Base-by-base conservation (phyloP, 2,113 vertebrate species). In the Scortum barcoo region DNA sequence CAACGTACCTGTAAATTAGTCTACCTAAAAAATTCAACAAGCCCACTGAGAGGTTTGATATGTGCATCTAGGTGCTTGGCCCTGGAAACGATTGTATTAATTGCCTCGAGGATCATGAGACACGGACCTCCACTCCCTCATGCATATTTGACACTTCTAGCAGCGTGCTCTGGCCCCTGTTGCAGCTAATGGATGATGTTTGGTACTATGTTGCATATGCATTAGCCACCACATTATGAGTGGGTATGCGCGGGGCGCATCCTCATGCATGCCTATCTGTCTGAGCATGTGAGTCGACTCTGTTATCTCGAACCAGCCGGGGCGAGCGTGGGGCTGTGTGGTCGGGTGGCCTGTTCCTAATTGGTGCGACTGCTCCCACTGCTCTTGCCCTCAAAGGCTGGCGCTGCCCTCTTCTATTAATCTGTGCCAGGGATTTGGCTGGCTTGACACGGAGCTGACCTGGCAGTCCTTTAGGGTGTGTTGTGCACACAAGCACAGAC, bases 91-190 rank as follows among this genome's bases (percentile, higher is more conserved):
- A 78, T 80, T 72, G 84, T 80, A 76, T 89, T 93, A 90, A 92
- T 91, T 90, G 85, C 92, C 86, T 60, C 0, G 67, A 84, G 87
- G 80, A 87, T 91, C 78, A 84, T 38, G 69, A 85, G 83, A 88
- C 85, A 83, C 62, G 76, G 78, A 82, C 76, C 88, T 81, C 68
- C 76, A 62, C 78, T 90, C 89, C 76, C 83, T 91, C 86, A 88
- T 93, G 85, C 85, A 93, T 90, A 93, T 91, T 92, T 89, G 89
- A 91, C 84, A 79, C 79, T 82, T 76, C 58, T 8, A 78, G 86
- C 72, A 44, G 79, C 5, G 1, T 40, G 11, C 67, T 73, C 38
- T 3, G 76, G 69, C 75, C 72, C 54, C 83, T 40, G 72, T 81
- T 79, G 80, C 78, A 80, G 76, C 78, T 89, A 88, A 90, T 85